phyloP scores from a whole-genome alignment of 1,140 invertebrate species.

The Akabosia matsudoensis region DNA sequence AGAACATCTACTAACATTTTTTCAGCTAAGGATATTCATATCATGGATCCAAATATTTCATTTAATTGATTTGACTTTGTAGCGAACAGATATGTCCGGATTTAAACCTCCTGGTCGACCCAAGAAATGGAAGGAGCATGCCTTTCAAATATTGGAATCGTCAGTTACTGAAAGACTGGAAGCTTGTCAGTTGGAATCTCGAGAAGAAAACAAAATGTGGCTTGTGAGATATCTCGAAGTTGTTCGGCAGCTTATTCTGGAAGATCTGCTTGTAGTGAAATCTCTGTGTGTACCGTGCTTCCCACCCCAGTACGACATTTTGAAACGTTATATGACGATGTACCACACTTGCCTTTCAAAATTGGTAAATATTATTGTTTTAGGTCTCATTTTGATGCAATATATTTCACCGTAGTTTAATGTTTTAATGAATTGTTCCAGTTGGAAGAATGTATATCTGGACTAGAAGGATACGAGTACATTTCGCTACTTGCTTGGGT shows the following conservation, averaged over 20 bases:
- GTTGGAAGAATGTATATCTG: conserved; percentile 81
- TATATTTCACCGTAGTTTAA: conserved; percentile 28
- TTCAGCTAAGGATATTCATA: conserved; percentile 16
- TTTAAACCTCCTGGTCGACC: conserved; percentile 91
- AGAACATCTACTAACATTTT: background rate
- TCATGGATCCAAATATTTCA: background rate
- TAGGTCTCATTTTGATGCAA: no score
- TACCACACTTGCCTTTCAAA: conserved; percentile 84
- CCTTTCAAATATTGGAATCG: conserved; percentile 76
- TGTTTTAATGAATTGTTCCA: conserved; percentile 52
- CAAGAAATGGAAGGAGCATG: conserved; percentile 86
- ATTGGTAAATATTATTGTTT: conserved; percentile 70
- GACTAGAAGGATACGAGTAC: conserved; percentile 92
- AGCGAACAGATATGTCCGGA: conserved; percentile 54
- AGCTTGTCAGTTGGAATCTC: conserved; percentile 87
- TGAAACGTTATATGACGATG: conserved; percentile 85
- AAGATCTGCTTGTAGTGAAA: conserved; percentile 89
- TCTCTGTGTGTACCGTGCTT: conserved; percentile 90
- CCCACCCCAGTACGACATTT: conserved; percentile 91
- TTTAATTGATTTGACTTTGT: background rate
- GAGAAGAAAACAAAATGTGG: conserved; percentile 92
- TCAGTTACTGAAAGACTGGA: conserved; percentile 79
- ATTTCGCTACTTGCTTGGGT: conserved; percentile 92
- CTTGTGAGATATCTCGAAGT: conserved; percentile 68
- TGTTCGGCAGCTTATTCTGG: conserved; percentile 78